Conservation (phyloP, 2,888 invertebrate species). For the Endotricha flammealis region DNA sequence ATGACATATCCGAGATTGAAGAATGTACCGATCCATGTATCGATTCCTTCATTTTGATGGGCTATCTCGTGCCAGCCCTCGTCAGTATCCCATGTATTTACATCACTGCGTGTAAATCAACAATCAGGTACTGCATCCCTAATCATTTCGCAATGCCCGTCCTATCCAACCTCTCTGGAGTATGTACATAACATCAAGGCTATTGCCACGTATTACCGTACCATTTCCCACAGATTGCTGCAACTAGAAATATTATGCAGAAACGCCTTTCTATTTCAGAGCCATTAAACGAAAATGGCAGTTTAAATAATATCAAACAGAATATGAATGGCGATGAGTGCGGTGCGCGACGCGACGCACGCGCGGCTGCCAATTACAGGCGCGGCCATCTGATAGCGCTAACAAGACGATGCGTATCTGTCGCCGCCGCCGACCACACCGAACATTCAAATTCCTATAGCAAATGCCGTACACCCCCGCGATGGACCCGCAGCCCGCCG, state of each 20-base stretch:
- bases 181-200: not conserved
- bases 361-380: slow-evolving; percentile 70
- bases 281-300: slow-evolving; percentile 20
- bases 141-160: too few relatives aligned
- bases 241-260: too few relatives aligned
- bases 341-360: slow-evolving; percentile 32
- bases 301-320: slow-evolving; percentile 39
- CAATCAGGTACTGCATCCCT: too few relatives aligned
- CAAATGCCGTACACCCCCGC: slow-evolving; percentile 53
- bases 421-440: slow-evolving; percentile 30
- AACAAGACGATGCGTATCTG: slow-evolving; percentile 74
- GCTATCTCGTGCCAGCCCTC: too few relatives aligned
- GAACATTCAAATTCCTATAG: slow-evolving; percentile 64
- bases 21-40: too few relatives aligned
- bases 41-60: too few relatives aligned
- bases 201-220: not conserved
- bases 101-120: too few relatives aligned
- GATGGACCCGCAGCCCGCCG: slow-evolving; percentile 36
- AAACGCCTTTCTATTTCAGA: too few relatives aligned
- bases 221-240: too few relatives aligned
- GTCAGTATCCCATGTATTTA: too few relatives aligned
- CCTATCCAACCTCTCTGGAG: too few relatives aligned
- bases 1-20: too few relatives aligned
- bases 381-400: slow-evolving; percentile 70
- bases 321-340: slow-evolving; percentile 30